A percentile compares a stretch with the other conserved stretches of the same genome.
phyloP scores from a whole-genome alignment of 2,797 vertebrate genomes.

The Spatula clypeata region DNA sequence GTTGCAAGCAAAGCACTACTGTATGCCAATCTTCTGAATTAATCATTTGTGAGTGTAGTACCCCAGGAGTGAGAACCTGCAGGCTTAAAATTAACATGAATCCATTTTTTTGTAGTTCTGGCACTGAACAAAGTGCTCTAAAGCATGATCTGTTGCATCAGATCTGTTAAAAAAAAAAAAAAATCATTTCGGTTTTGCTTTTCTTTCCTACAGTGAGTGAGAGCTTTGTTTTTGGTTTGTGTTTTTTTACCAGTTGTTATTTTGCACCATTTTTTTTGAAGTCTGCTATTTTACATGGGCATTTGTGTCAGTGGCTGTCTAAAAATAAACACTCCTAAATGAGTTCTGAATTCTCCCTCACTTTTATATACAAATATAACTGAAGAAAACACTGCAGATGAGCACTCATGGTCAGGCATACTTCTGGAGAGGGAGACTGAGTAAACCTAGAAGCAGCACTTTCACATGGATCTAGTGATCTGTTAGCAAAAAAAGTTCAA shows the following conservation, averaged over 20 bases:
- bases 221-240: background rate
- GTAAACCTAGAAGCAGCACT: background rate
- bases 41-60: slow-evolving; percentile 67
- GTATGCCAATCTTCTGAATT: slow-evolving; percentile 72
- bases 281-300: background rate
- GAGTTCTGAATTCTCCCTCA: background rate
- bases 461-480: background rate
- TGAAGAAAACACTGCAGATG: background rate
- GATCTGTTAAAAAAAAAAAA: background rate
- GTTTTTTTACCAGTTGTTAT: background rate
- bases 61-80: slow-evolving; percentile 57
- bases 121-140: slow-evolving; percentile 6
- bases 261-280: background rate
- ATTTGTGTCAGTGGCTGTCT: background rate
- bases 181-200: background rate
- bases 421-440: background rate
- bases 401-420: rapidly evolving
- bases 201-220: background rate
- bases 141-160: slow-evolving; percentile 17
- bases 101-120: slow-evolving; percentile 34
- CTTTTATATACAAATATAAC: background rate
- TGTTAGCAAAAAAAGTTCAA: background rate
- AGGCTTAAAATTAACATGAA: slow-evolving; percentile 67
- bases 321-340: background rate
- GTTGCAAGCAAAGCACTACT: slow-evolving; percentile 55